Base-by-base conservation (phyloP, 2,888 invertebrate species). In the Agrochola macilenta region DNA sequence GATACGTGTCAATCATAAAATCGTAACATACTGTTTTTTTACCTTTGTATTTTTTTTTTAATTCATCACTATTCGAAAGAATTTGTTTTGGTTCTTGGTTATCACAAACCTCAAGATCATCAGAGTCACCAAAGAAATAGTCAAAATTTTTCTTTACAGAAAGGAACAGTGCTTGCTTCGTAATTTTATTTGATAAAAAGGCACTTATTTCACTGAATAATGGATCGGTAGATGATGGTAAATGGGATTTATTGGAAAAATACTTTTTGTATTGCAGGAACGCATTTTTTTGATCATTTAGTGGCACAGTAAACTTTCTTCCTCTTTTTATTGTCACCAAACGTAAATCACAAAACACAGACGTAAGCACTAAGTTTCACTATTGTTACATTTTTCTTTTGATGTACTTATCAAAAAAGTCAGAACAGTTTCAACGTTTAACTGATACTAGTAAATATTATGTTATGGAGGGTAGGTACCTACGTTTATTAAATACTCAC, bases 221-320 rank as follows among this genome's bases (percentile, higher is more conserved):
- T 64, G 63, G 39, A 64, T 64, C 63, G 14, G 63, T 39, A 63
- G 63, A 39, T 64, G 23, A n/a, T 64, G 63, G 63, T 64, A 64
- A 64, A 64, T 64, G 7, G 63, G 23, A 64, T 2, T 64, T 64
- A 64, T 5, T 64, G 11, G 39, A 64, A 64, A 64, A 64, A 64
- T 39, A 64, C n/a, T 39, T 39, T 64, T 64, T 64, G 39, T n/a
- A 64, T 64, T 39, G 63, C 14, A 64, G 7, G 23, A 64, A 64
- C 39, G 63, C 39, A 39, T 39, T 64, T 64, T 39, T 39, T 64
- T 63, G 63, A 0, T n/a, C 39, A 64, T 64, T 1, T 61, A 61
- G 61, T 61, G 61, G 61, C 63, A 64, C 63, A 63, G 39, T 63
- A 39, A 39, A 39, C 39, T 64, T 64, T 64, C 14, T 64, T 64